Evolutionary conservation across 2,888 invertebrate species (phyloP).

Genomic region (Serrognathus titanus): DNA sequence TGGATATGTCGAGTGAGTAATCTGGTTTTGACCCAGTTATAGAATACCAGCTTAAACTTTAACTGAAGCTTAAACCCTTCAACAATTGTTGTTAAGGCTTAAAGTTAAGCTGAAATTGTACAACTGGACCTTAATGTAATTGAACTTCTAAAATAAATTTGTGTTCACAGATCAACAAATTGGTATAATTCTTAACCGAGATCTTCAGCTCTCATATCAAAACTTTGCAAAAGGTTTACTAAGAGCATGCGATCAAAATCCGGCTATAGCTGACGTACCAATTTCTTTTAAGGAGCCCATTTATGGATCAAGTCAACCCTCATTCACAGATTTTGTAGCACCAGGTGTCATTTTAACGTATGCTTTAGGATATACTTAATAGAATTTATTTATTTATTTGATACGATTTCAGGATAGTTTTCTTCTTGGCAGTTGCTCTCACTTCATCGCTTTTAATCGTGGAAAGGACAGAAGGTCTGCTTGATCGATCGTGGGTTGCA

Average conservation of each 20-base stretch:
- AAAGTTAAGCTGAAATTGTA: too few species aligned
- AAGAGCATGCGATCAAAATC: slow-evolving; percentile 71
- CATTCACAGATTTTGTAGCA: slow-evolving; percentile 94
- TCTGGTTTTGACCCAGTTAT: too few species aligned
- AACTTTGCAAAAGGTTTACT: slow-evolving; percentile 77
- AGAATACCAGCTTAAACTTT: too few species aligned
- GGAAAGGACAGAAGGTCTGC: slow-evolving; percentile 84
- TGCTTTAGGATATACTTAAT: slow-evolving; percentile 45
- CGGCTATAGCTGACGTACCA: slow-evolving; percentile 82
- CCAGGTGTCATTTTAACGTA: slow-evolving; percentile 93
- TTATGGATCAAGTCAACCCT: slow-evolving; percentile 84
- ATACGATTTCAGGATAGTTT: slow-evolving; percentile 73
- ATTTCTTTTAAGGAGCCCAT: slow-evolving; percentile 87
- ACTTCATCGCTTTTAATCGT: slow-evolving; percentile 90
- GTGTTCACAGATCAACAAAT: slow-evolving; percentile 78
- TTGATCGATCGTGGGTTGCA: slow-evolving; percentile 92
- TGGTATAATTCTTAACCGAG: slow-evolving; percentile 81
- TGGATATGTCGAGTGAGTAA: slow-evolving; percentile 82
- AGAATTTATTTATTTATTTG: slow-evolving; percentile 1
- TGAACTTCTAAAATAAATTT: neutral
- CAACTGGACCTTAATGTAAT: neutral
- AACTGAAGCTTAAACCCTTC: too few species aligned
- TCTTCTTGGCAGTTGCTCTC: slow-evolving; percentile 92
- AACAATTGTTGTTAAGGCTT: too few species aligned
- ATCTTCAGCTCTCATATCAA: slow-evolving; percentile 81